phyloP scores from a whole-genome alignment of 2,797 vertebrate species.

The Sebastes alutus region DNA sequence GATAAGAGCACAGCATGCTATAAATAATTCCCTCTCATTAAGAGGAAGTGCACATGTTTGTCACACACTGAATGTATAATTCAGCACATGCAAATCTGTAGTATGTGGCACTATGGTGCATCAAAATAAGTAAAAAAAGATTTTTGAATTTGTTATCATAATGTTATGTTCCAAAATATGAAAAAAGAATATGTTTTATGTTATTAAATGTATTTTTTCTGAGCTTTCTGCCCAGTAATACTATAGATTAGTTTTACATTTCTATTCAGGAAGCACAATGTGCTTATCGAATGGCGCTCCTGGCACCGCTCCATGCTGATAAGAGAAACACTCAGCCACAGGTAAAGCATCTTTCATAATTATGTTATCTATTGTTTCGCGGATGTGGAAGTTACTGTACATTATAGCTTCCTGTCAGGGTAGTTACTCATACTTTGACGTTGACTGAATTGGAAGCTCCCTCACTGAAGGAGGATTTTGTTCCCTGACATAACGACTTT shows the following conservation, averaged over 20 bases:
- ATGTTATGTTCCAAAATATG: neutral
- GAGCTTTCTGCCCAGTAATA: neutral
- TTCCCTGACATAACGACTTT: constrained; percentile 68
- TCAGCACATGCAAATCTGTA: constrained; percentile 69
- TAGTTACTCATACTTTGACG: constrained; percentile 63
- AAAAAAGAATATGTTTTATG: neutral
- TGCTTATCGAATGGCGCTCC: constrained; percentile 22
- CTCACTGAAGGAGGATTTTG: constrained; percentile 54
- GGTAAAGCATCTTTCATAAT: constrained; percentile 29
- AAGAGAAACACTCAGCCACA: constrained; percentile 37
- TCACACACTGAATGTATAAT: constrained; percentile 81
- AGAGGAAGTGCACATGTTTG: constrained; percentile 77
- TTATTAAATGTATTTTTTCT: neutral
- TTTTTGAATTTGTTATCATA: neutral
- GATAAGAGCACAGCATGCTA: constrained; percentile 78
- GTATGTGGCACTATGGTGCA: constrained; percentile 19
- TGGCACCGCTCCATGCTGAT: constrained; percentile 22
- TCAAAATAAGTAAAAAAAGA: constrained; percentile 12
- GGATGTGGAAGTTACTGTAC: constrained; percentile 37
- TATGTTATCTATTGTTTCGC: constrained; percentile 43
- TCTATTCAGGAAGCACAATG: constrained; percentile 15
- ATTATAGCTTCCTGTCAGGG: constrained; percentile 41
- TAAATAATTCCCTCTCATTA: constrained; percentile 84
- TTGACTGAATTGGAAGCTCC: constrained; percentile 56
- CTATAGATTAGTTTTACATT: constrained; percentile 25